Conservation (phyloP, 2,113 vertebrate genomes). For the Echinops telfairi region DNA sequence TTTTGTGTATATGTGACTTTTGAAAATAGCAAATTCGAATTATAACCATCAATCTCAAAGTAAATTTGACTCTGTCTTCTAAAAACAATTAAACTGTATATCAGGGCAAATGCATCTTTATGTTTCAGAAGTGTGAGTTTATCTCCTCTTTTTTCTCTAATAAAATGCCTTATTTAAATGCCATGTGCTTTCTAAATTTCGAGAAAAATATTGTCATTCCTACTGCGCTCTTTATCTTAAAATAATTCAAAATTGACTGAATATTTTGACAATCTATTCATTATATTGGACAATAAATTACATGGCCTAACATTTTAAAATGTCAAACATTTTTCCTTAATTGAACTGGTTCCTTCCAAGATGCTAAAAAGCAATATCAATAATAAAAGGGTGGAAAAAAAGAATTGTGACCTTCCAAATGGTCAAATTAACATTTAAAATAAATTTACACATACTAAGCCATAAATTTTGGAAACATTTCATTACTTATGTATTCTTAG, state of each 20-base stretch:
- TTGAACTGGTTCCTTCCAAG: slow-evolving; percentile 67
- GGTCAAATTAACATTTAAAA: slow-evolving; percentile 78
- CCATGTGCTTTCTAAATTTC: slow-evolving; percentile 23
- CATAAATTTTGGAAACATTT: slow-evolving; percentile 63
- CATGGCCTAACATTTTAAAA: slow-evolving; percentile 82
- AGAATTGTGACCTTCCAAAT: slow-evolving; percentile 79
- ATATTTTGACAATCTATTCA: slow-evolving; percentile 68
- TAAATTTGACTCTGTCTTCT: neutral
- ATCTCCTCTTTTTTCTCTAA: slow-evolving; percentile 9
- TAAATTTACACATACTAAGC: slow-evolving; percentile 60
- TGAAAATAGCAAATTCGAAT: slow-evolving; percentile 2
- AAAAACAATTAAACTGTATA: slow-evolving; percentile 29
- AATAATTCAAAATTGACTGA: slow-evolving; percentile 71
- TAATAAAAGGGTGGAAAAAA: slow-evolving; percentile 36
- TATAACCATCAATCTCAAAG: neutral
- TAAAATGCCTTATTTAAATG: slow-evolving; percentile 49
- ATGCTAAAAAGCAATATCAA: slow-evolving; percentile 56
- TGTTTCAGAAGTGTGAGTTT: neutral
- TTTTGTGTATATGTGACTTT: neutral
- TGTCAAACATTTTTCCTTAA: slow-evolving; percentile 82
- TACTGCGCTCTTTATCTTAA: slow-evolving; percentile 26
- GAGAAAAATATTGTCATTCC: slow-evolving; percentile 55
- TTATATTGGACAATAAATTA: slow-evolving; percentile 71
- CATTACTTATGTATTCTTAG: slow-evolving; percentile 52
- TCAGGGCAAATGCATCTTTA: neutral